Evolutionary conservation across 2,888 invertebrate species (phyloP), one percentile per base, ranked within the genome.

Genomic region (Hypomecis atomaria): DNA sequence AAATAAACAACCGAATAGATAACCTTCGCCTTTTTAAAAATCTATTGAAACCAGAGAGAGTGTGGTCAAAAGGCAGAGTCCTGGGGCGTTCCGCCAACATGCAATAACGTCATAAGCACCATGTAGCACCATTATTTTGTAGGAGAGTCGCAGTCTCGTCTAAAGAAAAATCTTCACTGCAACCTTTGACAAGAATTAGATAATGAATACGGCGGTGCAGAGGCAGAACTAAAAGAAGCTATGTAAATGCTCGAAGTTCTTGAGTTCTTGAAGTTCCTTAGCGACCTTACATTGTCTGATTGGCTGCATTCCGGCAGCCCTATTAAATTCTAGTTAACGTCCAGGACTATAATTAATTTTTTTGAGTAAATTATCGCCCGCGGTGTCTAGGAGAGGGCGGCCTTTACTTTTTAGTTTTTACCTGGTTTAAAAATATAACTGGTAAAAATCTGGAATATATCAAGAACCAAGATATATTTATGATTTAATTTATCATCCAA

Each of bases 301-400:
- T 68, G 67, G 34, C 52, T 64, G 62, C 71, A 67, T 68, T 59
- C 70, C 68, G 45, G 47, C 42, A 55, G 45, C 58, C 43, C 62
- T 40, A 63, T 67, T 64, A 65, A 59, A 58, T 62, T 47, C 66
- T 48, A 67, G 66, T 71, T 68, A 71, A 64, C 65, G 59, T 64
- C 61, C 63, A 65, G 66, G 62, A 61, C 45, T 52, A 47, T 68
- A 71, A 71, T 71, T 70, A 71, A 70, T 67, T 66, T 71, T 71
- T 71, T 68, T 52, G 50, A 60, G 43, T 60, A 64, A 71, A 70
- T 65, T 65, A 67, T 65, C 11, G 40, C 59, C 23, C 33, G 49
- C 53, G 54, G 53, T 61, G 61, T 50, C 62, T 71, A 64, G 52
- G 10, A 65, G 49, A 49, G 60, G 62, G 10, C n/a, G 57, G 60